These are phyloP conservation scores for Palythoa heliodiscus DNA, from an alignment of 92 coral and sea anemone genomes.

Conservation along the genomic window DNA sequence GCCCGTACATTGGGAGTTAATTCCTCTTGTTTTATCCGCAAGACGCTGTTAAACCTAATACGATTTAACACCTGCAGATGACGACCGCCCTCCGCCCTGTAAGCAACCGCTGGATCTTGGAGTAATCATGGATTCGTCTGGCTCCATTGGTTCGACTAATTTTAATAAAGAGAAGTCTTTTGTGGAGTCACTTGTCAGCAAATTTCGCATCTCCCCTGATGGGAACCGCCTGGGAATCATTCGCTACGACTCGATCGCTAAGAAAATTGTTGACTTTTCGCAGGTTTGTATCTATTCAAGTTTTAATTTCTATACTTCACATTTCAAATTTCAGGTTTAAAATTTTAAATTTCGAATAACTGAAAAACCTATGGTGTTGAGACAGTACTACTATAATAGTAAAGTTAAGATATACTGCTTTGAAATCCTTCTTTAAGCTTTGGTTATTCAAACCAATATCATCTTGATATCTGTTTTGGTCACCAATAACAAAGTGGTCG, in stretches of 20 bases:
- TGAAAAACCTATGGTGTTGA: too few species aligned
- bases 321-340: too few species aligned
- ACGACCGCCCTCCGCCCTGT: constrained; percentile 17
- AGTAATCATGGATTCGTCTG: constrained; percentile 34
- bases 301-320: neutral
- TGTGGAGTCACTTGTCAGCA: constrained; percentile 1
- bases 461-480: too few species aligned
- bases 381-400: too few species aligned
- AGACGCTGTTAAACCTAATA: too few species aligned
- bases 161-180: constrained; percentile 12
- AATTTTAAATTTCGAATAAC: neutral
- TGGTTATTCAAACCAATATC: too few species aligned
- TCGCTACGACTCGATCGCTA: neutral
- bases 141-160: constrained; percentile 6
- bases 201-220: constrained; percentile 14
- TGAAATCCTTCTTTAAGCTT: too few species aligned
- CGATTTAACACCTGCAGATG: neutral
- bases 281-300: neutral
- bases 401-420: too few species aligned
- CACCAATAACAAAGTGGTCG: too few species aligned
- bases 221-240: constrained; percentile 26
- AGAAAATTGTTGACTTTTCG: neutral
- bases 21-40: too few species aligned
- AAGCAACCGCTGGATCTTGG: constrained; percentile 28
- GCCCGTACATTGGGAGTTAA: too few species aligned